phyloP scores from a whole-genome alignment of 2,113 vertebrate genomes.

The Herpetotheres cachinnans region DNA sequence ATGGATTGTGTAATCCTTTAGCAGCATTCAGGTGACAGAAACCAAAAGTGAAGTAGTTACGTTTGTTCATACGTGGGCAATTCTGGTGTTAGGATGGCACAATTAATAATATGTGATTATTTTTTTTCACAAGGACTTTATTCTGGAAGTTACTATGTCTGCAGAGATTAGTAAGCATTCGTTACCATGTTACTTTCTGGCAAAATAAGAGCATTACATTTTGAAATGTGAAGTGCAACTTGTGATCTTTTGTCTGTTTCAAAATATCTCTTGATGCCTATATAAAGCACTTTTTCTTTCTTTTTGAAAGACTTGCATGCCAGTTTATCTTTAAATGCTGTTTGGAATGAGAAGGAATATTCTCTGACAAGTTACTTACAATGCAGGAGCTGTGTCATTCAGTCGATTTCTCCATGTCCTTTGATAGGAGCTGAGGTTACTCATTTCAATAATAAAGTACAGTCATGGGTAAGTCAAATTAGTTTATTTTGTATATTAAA shows the following conservation, averaged over 20 bases:
- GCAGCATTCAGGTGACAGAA: background rate
- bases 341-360: slow-evolving; percentile 73
- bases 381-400: slow-evolving; percentile 69
- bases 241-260: background rate
- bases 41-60: background rate
- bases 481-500: background rate
- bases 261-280: background rate
- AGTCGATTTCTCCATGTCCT: slow-evolving; percentile 34
- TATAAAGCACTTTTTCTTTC: slow-evolving; percentile 37
- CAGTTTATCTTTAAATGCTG: slow-evolving; percentile 69
- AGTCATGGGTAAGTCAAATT: slow-evolving; percentile 58
- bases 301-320: slow-evolving; percentile 48
- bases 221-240: background rate
- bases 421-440: slow-evolving; percentile 61
- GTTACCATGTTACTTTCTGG: background rate
- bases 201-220: background rate
- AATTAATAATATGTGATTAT: background rate
- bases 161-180: background rate
- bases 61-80: background rate
- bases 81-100: background rate
- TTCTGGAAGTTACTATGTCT: background rate
- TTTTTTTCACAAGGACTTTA: background rate
- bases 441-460: background rate
- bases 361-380: slow-evolving; percentile 76
- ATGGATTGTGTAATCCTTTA: background rate